These are phyloP conservation scores for Hydraecia micacea DNA, from an alignment of 2,888 invertebrate genomes.

Conservation along the genomic window DNA sequence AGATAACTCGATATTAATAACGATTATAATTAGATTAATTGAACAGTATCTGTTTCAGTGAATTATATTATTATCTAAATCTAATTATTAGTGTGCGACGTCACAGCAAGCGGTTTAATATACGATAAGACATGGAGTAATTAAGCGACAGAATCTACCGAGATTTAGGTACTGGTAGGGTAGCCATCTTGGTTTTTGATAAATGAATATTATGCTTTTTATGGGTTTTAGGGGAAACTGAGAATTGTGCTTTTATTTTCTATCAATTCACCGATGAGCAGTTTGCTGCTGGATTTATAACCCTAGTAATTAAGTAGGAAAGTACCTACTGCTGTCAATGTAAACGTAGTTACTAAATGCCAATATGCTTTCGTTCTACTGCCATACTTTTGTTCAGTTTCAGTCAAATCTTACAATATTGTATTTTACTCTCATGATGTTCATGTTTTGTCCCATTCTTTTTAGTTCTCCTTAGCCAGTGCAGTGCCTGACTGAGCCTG, in stretches of 20 bases:
- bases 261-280: no score
- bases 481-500: background rate
- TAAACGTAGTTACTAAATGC: background rate
- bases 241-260: background rate
- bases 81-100: constrained; percentile 62
- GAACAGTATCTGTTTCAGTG: constrained; percentile 68
- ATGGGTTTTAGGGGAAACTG: background rate
- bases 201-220: constrained; percentile 13
- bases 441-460: background rate
- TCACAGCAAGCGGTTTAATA: constrained; percentile 65
- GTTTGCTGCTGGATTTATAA: no score
- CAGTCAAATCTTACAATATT: background rate
- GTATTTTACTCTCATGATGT: background rate
- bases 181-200: constrained; percentile 29
- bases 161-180: constrained; percentile 13
- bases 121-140: constrained; percentile 65
- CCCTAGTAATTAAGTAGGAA: background rate
- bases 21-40: constrained; percentile 70
- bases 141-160: constrained; percentile 63
- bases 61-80: constrained; percentile 66
- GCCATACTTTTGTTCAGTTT: background rate
- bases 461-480: background rate
- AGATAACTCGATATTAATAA: constrained; percentile 64
- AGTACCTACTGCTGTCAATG: background rate
- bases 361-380: no score